Evolutionary conservation across 2,888 invertebrate species (phyloP).

Genomic region (Polia nebulosa): DNA sequence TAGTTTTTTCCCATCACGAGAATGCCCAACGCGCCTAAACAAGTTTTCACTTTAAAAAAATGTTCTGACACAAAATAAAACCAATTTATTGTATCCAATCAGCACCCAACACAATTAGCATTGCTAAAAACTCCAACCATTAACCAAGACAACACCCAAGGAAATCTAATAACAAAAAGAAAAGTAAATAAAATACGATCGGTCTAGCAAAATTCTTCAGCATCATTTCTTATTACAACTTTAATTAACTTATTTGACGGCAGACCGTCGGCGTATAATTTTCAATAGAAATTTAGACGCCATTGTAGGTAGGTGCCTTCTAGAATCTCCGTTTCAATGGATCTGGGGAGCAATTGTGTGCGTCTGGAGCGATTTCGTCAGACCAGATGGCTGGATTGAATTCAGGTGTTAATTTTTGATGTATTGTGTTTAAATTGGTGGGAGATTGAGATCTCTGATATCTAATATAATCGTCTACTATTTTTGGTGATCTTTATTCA

Average conservation of each 20-base stretch:
- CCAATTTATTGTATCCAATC: constrained; percentile 44
- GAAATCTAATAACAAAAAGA: constrained; percentile 47
- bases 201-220: constrained; percentile 53
- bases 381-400: constrained; percentile 49
- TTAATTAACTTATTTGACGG: constrained; percentile 71
- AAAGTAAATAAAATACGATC: constrained; percentile 52
- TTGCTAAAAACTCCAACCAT: constrained; percentile 16
- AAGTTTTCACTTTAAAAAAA: too few species aligned
- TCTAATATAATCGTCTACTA: too few species aligned
- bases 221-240: constrained; percentile 70
- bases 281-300: constrained; percentile 67
- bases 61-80: constrained; percentile 1
- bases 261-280: constrained; percentile 55
- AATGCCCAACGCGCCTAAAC: too few species aligned
- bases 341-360: constrained; percentile 47
- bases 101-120: constrained; percentile 20
- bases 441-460: constrained; percentile 16
- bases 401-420: constrained; percentile 55
- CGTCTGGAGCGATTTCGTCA: constrained; percentile 36
- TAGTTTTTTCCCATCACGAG: too few species aligned
- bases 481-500: too few species aligned
- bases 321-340: constrained; percentile 50
- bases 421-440: constrained; percentile 34
- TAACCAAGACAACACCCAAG: constrained; percentile 31
- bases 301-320: constrained; percentile 61